phyloP scores from a whole-genome alignment of 2,888 invertebrate genomes.

The Agrochola macilenta region DNA sequence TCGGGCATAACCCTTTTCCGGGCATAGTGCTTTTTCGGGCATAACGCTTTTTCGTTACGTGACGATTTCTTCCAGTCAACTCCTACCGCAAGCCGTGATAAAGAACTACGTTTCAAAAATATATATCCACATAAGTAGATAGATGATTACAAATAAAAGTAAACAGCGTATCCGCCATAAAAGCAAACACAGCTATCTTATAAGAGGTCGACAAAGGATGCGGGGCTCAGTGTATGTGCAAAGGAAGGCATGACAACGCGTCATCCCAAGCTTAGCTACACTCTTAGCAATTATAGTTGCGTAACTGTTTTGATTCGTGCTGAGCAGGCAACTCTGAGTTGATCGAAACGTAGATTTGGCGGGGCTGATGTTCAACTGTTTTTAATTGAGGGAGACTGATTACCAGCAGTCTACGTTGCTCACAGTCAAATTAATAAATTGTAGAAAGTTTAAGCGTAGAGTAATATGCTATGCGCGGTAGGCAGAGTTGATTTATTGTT shows the following conservation, averaged over 20 bases:
- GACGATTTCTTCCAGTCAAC: too few relatives aligned
- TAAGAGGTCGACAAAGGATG: conserved; percentile 36
- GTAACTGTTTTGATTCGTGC: conserved; percentile 12
- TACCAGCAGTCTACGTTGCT: neutral
- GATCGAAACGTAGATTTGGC: neutral
- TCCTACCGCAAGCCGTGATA: too few relatives aligned
- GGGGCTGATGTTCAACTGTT: neutral
- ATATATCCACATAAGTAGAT: neutral
- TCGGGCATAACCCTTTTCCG: too few relatives aligned
- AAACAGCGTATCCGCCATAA: conserved; percentile 48
- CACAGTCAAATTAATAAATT: neutral
- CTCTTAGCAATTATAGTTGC: conserved; percentile 27
- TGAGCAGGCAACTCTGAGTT: neutral
- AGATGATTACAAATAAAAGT: conserved; percentile 20
- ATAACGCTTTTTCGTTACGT: too few relatives aligned
- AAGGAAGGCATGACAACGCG: conserved; percentile 50
- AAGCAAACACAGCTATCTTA: conserved; percentile 51
- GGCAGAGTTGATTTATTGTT: neutral
- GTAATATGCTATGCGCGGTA: too few relatives aligned
- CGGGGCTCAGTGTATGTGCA: conserved; percentile 15
- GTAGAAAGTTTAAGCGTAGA: neutral
- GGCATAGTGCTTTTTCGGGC: too few relatives aligned
- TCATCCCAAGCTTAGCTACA: conserved; percentile 33
- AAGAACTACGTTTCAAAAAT: too few relatives aligned
- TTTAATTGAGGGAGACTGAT: neutral